Percentiles rank a stretch among this genome's conserved stretches.
Conservation (phyloP, 2,113 vertebrate species). For the Ciconia boyciana region DNA sequence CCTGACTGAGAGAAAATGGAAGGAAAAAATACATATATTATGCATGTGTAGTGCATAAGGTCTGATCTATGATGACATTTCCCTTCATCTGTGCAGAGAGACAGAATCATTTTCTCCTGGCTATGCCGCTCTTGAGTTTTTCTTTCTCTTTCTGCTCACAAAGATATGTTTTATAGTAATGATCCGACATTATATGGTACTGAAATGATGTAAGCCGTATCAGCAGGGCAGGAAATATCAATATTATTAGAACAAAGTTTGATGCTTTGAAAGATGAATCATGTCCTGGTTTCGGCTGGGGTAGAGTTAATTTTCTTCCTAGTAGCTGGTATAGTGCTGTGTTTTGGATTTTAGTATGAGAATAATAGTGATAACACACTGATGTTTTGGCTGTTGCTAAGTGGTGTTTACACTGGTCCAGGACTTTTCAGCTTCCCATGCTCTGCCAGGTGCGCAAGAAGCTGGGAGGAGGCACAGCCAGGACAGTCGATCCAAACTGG, state of each 20-base stretch:
- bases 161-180: not conserved
- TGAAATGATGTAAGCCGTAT: not conserved
- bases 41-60: not conserved
- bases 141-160: not conserved
- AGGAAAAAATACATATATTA: conserved; percentile 7
- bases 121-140: not conserved
- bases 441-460: too few species aligned
- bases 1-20: not conserved
- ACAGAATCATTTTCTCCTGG: not conserved
- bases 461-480: too few species aligned
- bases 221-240: not conserved
- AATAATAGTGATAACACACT: too few species aligned
- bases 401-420: too few species aligned
- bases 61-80: not conserved
- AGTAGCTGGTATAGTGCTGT: too few species aligned
- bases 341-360: too few species aligned
- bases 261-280: not conserved
- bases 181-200: not conserved
- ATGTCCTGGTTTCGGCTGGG: too few species aligned
- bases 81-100: not conserved
- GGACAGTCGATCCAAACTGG: too few species aligned
- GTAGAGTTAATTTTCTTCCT: too few species aligned
- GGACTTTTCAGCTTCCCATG: too few species aligned
- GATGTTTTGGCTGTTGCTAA: too few species aligned
- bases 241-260: not conserved